Evolutionary conservation across 2,888 invertebrate species (phyloP).

Genomic region (Morpho achilles): DNA sequence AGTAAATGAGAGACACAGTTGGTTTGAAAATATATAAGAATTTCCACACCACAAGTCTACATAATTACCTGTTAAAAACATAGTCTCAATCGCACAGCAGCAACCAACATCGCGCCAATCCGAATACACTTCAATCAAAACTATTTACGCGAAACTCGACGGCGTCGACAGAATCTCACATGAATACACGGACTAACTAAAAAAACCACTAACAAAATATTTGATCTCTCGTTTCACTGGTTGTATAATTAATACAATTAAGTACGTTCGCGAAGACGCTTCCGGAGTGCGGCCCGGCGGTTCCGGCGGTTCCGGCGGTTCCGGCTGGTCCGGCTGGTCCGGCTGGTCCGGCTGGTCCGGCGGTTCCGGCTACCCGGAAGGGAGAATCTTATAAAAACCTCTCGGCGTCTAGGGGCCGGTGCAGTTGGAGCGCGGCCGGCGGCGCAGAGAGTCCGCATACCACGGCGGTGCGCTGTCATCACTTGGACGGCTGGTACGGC

Average conservation of each 20-base stretch:
- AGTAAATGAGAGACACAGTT: too few relatives aligned
- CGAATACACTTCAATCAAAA: background rate
- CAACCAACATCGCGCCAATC: constrained; percentile 16
- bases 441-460: constrained; percentile 3
- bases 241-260: constrained; percentile 35
- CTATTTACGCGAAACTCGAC: constrained; percentile 37
- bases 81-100: background rate
- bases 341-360: background rate
- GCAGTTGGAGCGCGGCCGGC: constrained; percentile 1
- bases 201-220: constrained; percentile 49
- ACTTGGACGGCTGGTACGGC: constrained; percentile 72
- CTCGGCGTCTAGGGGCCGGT: constrained; percentile 5
- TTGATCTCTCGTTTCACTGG: constrained; percentile 42
- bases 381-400: constrained; percentile 6
- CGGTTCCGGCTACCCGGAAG: background rate
- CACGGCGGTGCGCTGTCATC: constrained; percentile 40
- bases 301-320: background rate
- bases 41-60: too few relatives aligned
- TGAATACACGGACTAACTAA: constrained; percentile 46
- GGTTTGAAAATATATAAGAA: too few relatives aligned
- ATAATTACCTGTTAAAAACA: too few relatives aligned
- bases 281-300: background rate
- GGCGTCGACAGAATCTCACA: constrained; percentile 45
- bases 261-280: constrained; percentile 36
- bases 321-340: background rate